These are phyloP conservation scores for Oreohelix idahoensis DNA, from an alignment of 1,140 invertebrate species.

Conservation along the genomic window DNA sequence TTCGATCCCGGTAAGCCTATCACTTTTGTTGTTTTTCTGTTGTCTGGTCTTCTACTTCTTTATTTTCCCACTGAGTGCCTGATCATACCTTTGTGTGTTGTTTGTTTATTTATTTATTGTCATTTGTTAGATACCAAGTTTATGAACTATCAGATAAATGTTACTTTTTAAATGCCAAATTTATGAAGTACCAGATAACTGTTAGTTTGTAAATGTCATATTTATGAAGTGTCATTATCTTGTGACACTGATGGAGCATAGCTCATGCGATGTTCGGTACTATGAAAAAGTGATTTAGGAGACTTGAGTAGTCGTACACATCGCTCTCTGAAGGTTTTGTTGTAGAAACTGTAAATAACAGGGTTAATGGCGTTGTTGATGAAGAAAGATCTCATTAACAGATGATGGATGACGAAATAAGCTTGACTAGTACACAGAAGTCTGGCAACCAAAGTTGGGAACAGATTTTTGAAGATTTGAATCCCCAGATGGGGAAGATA, in stretches of 20 bases:
- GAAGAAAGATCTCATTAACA: constrained; percentile 39
- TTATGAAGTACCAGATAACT: too few species aligned
- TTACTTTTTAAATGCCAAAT: too few species aligned
- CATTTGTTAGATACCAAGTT: too few species aligned
- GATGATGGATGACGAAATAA: constrained; percentile 15
- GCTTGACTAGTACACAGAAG: background rate
- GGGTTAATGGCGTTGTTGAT: constrained; percentile 44
- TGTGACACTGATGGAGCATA: background rate
- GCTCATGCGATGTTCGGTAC: background rate
- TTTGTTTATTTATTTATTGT: too few species aligned
- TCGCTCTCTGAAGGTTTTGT: constrained; percentile 31
- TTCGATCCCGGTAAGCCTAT: too few species aligned
- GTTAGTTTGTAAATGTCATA: too few species aligned
- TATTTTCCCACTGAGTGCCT: too few species aligned
- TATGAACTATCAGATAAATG: too few species aligned
- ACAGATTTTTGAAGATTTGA: constrained; percentile 2
- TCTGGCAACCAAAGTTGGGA: background rate
- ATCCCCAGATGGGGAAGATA: constrained; percentile 33
- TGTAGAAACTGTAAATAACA: constrained; percentile 44
- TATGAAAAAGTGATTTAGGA: background rate
- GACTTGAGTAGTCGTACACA: background rate
- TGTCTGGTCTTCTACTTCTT: too few species aligned
- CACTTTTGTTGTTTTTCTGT: too few species aligned
- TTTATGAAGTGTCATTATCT: constrained; percentile 20
- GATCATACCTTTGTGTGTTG: too few species aligned